Base-by-base conservation (phyloP, 2,797 vertebrate genomes). In the Zenarchopterus dispar region DNA sequence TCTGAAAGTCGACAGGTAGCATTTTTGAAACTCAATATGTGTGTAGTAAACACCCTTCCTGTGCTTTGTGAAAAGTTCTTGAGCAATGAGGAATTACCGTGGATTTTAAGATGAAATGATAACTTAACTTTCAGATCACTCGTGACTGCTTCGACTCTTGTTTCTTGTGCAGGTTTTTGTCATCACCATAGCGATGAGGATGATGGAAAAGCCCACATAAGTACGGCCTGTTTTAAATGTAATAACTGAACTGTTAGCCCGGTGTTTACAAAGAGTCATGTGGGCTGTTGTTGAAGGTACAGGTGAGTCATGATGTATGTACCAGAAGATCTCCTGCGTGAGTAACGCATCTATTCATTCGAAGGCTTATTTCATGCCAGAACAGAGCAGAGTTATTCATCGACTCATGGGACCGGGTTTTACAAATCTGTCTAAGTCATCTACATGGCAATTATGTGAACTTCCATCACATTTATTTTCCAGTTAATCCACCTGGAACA, bases 271-370 rank as follows among this genome's bases (percentile, higher is more conserved):
- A 24, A 23, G 22, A 41, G 41, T 47, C 13, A n/a, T 24, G n/a
- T 2, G 36, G 45, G 15, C 44, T 19, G 39, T 36, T 57, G 24
- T 43, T 19, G 42, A 16, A 50, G n/a, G 46, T 50, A 21, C 4
- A 4, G 16, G 19, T 51, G 52, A 62, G 46, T 51, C 53, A 28
- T 53, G 28, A 53, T 53, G 36, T 10, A 21, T 44, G 36, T 8
- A 15, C 36, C 36, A 15, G 36, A 13, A 56, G 23, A 45, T 13
- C 22, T 33, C 5, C n/a, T 41, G 7, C 39, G 28, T 56, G 39
- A 56, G n/a, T 26, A 53, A 48, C n/a, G 13, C 43, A 41, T 31
- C 57, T 60, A 18, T 48, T 62, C 51, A 62, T 67, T n/a, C 26
- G 1, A 59, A 17, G 22, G 49, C 22, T 50, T 31, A 46, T 44